Evolutionary conservation across 2,797 vertebrate genomes (phyloP).

Genomic region (Kryptopterus vitreolus): DNA sequence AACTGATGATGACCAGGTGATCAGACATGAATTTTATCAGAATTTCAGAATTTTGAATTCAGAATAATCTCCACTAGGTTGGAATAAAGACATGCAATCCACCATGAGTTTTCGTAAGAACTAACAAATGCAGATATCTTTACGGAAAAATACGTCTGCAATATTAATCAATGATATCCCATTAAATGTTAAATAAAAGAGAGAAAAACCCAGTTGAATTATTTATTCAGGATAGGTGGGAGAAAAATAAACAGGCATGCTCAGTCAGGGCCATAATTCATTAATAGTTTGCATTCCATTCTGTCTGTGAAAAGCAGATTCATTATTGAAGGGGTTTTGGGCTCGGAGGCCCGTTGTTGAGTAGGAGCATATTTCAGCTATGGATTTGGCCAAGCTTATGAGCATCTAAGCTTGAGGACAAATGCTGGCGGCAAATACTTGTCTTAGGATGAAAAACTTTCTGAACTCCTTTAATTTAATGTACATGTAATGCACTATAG

Average conservation of each 20-base stretch:
- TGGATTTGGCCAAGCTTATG: slow-evolving; percentile 24
- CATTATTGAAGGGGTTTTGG: slow-evolving; percentile 59
- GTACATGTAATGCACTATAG: neutral
- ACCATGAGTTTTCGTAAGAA: slow-evolving; percentile 62
- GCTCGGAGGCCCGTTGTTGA: slow-evolving; percentile 48
- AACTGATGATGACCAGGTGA: neutral
- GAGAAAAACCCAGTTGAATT: slow-evolving; percentile 66
- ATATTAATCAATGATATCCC: slow-evolving; percentile 71
- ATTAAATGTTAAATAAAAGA: slow-evolving; percentile 75
- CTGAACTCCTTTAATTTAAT: neutral
- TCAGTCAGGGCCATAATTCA: slow-evolving; percentile 64
- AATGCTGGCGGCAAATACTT: slow-evolving; percentile 26
- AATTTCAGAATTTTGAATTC: slow-evolving; percentile 57
- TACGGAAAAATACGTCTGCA: slow-evolving; percentile 64
- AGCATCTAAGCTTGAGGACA: slow-evolving; percentile 33
- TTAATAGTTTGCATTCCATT: slow-evolving; percentile 71
- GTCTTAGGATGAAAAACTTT: neutral
- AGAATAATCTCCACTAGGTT: slow-evolving; percentile 38
- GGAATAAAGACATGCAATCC: slow-evolving; percentile 56
- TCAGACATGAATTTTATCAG: slow-evolving; percentile 30
- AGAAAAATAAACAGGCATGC: slow-evolving; percentile 68
- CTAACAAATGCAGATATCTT: slow-evolving; percentile 66
- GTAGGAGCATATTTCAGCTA: slow-evolving; percentile 26
- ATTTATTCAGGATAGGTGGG: slow-evolving; percentile 68
- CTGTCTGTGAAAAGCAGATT: slow-evolving; percentile 63